Evolutionary conservation across 2,797 vertebrate genomes (phyloP).

Genomic region (Fistularia tabacaria): DNA sequence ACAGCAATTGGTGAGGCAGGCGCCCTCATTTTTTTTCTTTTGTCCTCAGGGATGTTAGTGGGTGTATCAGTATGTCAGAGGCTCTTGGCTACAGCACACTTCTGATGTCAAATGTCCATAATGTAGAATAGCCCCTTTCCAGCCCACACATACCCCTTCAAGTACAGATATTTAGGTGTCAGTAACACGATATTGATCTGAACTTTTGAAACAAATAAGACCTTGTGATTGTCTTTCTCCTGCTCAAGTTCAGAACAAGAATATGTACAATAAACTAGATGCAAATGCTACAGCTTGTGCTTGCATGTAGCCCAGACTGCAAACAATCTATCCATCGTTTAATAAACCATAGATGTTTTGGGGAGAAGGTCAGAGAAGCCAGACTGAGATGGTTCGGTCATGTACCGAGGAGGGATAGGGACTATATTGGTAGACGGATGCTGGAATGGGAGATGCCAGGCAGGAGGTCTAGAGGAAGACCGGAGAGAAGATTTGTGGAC

Average conservation of each 20-base stretch:
- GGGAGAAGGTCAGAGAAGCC: too few species aligned
- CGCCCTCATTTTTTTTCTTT: slow-evolving; percentile 52
- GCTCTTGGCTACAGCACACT: slow-evolving; percentile 64
- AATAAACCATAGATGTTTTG: too few species aligned
- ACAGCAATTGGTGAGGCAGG: slow-evolving; percentile 59
- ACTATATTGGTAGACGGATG: too few species aligned
- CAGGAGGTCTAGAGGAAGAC: too few species aligned
- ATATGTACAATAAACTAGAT: background rate
- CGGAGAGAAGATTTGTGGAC: too few species aligned
- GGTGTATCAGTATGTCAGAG: slow-evolving; percentile 69
- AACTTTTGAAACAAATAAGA: background rate
- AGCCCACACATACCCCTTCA: slow-evolving; percentile 32
- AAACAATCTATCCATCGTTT: too few species aligned
- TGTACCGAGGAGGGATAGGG: too few species aligned
- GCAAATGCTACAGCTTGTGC: too few species aligned
- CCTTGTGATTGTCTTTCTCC: slow-evolving; percentile 4
- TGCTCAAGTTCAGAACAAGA: slow-evolving; percentile 15
- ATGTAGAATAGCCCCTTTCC: slow-evolving; percentile 48
- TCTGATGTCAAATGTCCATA: slow-evolving; percentile 58
- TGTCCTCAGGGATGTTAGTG: slow-evolving; percentile 64
- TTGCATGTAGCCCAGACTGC: too few species aligned
- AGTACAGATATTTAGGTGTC: slow-evolving; percentile 8
- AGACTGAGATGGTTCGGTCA: too few species aligned
- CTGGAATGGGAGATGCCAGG: too few species aligned
- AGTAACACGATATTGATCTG: background rate